These are phyloP conservation scores for Muntiacus reevesi DNA, from an alignment of 2,113 vertebrate species.

Conservation along the genomic window DNA sequence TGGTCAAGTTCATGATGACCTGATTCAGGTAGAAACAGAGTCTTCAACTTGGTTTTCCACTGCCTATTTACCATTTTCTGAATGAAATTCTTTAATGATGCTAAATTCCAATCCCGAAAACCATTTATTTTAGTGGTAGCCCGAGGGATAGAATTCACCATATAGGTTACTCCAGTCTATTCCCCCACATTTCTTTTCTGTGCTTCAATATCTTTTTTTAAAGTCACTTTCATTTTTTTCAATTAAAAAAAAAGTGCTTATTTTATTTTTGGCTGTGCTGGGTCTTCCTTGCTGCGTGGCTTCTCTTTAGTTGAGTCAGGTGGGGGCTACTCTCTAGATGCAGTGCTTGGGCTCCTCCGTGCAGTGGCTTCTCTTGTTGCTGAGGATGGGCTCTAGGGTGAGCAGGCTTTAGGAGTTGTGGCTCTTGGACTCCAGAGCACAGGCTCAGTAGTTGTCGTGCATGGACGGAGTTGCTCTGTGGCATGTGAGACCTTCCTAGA, in stretches of 20 bases:
- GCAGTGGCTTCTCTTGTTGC: background rate
- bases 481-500: background rate
- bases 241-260: background rate
- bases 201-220: background rate
- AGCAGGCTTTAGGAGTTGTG: background rate
- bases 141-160: background rate
- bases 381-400: background rate
- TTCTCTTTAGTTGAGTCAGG: background rate
- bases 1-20: background rate
- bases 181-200: background rate
- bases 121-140: background rate
- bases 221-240: background rate
- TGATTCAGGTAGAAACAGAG: background rate
- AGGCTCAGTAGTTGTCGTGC: background rate
- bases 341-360: background rate
- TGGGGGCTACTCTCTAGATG: background rate
- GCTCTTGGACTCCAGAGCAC: background rate
- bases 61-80: background rate
- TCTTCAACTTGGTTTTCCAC: background rate
- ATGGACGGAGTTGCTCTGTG: fast-evolving
- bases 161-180: background rate
- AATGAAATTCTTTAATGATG: background rate
- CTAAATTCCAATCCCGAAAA: background rate
- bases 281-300: background rate
- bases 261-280: background rate